Percentiles rank a stretch among this genome's conserved stretches.
Conservation (phyloP, 2,113 vertebrate genomes). For the Vombatus ursinus region DNA sequence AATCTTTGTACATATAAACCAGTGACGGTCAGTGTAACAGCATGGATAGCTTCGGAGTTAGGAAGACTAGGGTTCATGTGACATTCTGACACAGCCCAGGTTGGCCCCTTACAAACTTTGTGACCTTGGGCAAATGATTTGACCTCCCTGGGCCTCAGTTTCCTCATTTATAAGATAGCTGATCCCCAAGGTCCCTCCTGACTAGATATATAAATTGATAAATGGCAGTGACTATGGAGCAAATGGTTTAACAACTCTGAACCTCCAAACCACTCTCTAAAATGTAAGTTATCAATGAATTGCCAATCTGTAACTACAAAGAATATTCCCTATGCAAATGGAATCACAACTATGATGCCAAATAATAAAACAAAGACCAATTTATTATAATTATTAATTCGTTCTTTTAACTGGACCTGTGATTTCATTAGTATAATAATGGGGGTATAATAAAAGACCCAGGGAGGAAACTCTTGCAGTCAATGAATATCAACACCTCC, state of each 20-base stretch:
- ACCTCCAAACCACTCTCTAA: background rate
- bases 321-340: background rate
- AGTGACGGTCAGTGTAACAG: too few species aligned
- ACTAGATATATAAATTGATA: background rate
- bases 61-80: background rate
- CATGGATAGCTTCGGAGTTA: too few species aligned
- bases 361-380: background rate
- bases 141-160: background rate
- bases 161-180: background rate
- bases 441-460: background rate
- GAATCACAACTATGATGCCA: background rate
- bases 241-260: background rate
- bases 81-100: background rate
- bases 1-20: too few species aligned
- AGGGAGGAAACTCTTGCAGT: background rate
- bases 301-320: background rate
- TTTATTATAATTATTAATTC: background rate
- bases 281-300: background rate
- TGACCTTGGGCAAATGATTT: background rate
- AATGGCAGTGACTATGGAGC: background rate
- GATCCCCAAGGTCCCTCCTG: background rate
- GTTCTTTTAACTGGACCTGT: background rate
- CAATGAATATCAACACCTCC: background rate
- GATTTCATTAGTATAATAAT: background rate
- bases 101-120: background rate